A percentile compares a stretch with the other conserved stretches of the same genome.
phyloP scores from a whole-genome alignment of 2,113 vertebrate genomes.

The Siniperca knerii region DNA sequence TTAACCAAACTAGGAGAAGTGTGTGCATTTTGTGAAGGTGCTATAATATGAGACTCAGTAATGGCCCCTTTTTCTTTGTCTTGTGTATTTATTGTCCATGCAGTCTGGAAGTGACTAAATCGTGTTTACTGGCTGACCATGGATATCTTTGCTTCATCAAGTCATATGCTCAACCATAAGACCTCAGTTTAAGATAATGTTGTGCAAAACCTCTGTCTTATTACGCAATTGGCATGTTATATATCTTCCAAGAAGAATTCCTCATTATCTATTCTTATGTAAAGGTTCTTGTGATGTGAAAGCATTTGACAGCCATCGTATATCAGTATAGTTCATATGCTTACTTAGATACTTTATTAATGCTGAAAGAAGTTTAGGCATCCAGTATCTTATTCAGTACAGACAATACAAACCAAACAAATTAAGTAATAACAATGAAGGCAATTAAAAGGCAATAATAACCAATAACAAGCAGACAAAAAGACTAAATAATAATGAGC shows the following conservation, averaged over 20 bases:
- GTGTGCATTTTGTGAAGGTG: slow-evolving; percentile 53
- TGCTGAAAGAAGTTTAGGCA: not conserved
- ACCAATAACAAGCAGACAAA: not conserved
- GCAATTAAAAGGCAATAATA: not conserved
- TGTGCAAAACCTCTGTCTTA: not conserved
- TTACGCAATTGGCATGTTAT: not conserved
- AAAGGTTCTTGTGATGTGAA: not conserved
- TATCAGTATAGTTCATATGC: slow-evolving; percentile 13
- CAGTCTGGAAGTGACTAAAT: slow-evolving; percentile 28
- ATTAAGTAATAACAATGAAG: not conserved
- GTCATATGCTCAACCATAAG: slow-evolving; percentile 14
- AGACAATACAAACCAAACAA: not conserved
- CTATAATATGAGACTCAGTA: slow-evolving; percentile 25
- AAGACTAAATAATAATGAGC: not conserved
- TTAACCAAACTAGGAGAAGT: slow-evolving; percentile 73
- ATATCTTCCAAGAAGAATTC: not conserved
- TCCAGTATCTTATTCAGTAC: not conserved
- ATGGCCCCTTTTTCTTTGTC: slow-evolving; percentile 12
- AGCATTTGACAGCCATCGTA: slow-evolving; percentile 17
- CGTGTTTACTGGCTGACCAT: slow-evolving; percentile 7
- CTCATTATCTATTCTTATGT: not conserved
- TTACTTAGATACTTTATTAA: not conserved
- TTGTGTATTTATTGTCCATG: slow-evolving; percentile 24
- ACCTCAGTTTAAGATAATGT: not conserved
- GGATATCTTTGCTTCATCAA: slow-evolving; percentile 19